Evolutionary conservation across 1,140 invertebrate genomes (phyloP).

Genomic region (Olivierus martensii): DNA sequence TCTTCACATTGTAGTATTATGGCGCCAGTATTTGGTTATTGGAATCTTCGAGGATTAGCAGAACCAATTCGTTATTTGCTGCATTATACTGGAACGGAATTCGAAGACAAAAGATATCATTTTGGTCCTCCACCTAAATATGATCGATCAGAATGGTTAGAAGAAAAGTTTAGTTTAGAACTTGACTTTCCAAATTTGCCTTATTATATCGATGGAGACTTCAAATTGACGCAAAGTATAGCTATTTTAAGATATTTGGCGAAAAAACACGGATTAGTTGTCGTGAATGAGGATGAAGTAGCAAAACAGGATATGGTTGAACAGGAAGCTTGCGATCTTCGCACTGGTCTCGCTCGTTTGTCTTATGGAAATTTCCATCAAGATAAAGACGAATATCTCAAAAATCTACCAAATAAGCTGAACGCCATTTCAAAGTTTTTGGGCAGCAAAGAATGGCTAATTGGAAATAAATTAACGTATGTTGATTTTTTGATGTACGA

Average conservation of each 20-base stretch:
- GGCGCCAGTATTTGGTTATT: slow-evolving; percentile 43
- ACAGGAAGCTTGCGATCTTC: slow-evolving; percentile 33
- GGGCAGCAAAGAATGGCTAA: slow-evolving; percentile 31
- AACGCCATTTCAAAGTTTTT: slow-evolving; percentile 31
- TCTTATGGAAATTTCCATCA: slow-evolving; percentile 17
- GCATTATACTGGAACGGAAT: slow-evolving; percentile 48
- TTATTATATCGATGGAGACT: slow-evolving; percentile 22
- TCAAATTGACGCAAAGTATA: slow-evolving; percentile 30
- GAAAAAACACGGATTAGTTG: slow-evolving; percentile 23
- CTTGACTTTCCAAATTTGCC: slow-evolving; percentile 29
- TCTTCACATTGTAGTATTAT: too few species aligned
- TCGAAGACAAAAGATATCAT: slow-evolving; percentile 42
- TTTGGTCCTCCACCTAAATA: slow-evolving; percentile 11
- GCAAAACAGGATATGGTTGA: slow-evolving; percentile 33
- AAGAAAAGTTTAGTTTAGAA: slow-evolving; percentile 24
- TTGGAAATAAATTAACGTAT: slow-evolving; percentile 35
- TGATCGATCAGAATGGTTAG: slow-evolving; percentile 22
- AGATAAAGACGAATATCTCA: slow-evolving; percentile 17
- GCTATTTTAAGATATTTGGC: slow-evolving; percentile 39
- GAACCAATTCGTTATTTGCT: slow-evolving; percentile 58
- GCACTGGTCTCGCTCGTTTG: slow-evolving; percentile 26
- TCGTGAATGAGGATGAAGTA: slow-evolving; percentile 31
- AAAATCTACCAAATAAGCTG: slow-evolving; percentile 26
- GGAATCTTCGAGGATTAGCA: slow-evolving; percentile 48
- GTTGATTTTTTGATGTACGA: slow-evolving; percentile 40